These are phyloP conservation scores for Microplitis mediator DNA, from an alignment of 1,140 invertebrate species.

Conservation along the genomic window DNA sequence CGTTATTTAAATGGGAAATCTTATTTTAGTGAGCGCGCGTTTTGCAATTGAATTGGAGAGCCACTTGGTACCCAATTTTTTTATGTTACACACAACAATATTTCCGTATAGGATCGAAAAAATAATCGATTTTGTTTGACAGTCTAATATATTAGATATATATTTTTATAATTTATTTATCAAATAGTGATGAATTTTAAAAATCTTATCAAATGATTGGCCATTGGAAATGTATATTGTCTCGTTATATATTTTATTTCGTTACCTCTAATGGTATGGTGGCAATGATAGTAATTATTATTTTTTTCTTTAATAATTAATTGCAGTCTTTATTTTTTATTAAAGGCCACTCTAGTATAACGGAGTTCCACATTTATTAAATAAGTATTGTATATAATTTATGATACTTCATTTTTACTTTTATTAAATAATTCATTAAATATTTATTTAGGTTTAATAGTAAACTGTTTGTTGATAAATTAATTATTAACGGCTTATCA, in stretches of 20 bases:
- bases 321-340: slow-evolving; percentile 53
- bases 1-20: no score
- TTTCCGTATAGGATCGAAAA: no score
- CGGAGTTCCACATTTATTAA: slow-evolving; percentile 2
- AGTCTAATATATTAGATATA: neutral
- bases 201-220: slow-evolving; percentile 1
- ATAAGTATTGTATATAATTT: neutral
- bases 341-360: slow-evolving; percentile 55
- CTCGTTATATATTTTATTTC: slow-evolving; percentile 20
- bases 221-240: slow-evolving; percentile 31
- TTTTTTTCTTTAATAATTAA: slow-evolving; percentile 39
- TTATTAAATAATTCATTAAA: neutral
- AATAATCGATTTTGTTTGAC: no score
- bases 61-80: no score
- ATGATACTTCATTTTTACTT: neutral
- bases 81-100: no score
- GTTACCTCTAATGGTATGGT: slow-evolving; percentile 23
- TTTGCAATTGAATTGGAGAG: no score
- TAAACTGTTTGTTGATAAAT: neutral
- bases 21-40: no score
- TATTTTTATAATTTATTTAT: neutral
- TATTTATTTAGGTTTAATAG: neutral
- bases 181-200: neutral
- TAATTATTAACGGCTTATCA: neutral
- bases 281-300: slow-evolving; percentile 41